phyloP scores from a whole-genome alignment of 2,888 invertebrate species.

The Hyposoter dolosus region DNA sequence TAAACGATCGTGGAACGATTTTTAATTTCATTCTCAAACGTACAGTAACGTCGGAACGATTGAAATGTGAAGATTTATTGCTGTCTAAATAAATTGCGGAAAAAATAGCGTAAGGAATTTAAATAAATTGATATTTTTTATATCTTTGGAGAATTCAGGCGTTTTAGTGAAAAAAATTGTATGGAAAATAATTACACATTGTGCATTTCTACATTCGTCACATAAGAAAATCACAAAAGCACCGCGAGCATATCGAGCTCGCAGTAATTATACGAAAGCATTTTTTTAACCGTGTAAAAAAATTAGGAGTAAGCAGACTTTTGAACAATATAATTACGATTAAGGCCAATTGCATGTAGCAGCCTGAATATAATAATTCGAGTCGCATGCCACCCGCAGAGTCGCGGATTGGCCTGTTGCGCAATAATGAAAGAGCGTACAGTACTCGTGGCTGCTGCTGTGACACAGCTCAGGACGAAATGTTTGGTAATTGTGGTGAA shows the following conservation, averaged over 20 bases:
- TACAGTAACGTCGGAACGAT: too few relatives aligned
- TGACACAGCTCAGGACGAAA: slow-evolving; percentile 39
- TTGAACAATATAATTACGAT: neutral
- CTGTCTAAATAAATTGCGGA: too few relatives aligned
- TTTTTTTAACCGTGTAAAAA: neutral
- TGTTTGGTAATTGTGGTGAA: slow-evolving; percentile 63
- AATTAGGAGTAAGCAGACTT: neutral
- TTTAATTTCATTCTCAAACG: too few relatives aligned
- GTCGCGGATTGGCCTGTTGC: slow-evolving; percentile 41
- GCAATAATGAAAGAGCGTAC: slow-evolving; percentile 35
- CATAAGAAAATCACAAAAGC: neutral
- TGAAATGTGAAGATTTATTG: too few relatives aligned
- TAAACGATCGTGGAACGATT: too few relatives aligned
- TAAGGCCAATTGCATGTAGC: neutral
- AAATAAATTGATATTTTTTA: too few relatives aligned
- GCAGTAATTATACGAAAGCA: neutral
- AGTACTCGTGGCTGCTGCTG: neutral
- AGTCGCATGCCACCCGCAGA: neutral
- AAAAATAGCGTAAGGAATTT: too few relatives aligned
- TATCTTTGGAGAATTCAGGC: too few relatives aligned
- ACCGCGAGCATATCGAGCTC: neutral
- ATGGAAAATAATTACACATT: too few relatives aligned
- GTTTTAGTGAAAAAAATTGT: too few relatives aligned
- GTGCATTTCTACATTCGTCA: too few relatives aligned
- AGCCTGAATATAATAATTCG: slow-evolving; percentile 13